phyloP scores from a whole-genome alignment of 1,140 invertebrate genomes.

The Penaeus vannamei region DNA sequence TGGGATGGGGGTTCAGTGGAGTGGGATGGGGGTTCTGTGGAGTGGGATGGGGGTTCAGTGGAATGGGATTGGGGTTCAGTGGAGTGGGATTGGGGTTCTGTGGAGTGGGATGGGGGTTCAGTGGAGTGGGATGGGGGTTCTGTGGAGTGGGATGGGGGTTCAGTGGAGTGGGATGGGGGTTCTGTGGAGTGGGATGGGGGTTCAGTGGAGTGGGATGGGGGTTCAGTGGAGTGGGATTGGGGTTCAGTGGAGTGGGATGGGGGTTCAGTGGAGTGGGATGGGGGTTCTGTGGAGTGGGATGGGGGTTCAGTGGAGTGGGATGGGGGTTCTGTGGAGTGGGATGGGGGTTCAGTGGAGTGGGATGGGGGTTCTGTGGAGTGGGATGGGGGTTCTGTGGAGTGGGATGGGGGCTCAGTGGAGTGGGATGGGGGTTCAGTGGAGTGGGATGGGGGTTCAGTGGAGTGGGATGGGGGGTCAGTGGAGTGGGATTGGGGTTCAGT shows the following conservation, averaged over 20 bases:
- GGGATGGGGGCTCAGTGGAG: neutral
- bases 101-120: neutral
- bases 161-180: slow-evolving; percentile 63
- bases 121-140: neutral
- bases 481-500: neutral
- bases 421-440: neutral
- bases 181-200: neutral
- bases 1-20: neutral
- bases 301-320: neutral
- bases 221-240: neutral
- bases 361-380: slow-evolving; percentile 77
- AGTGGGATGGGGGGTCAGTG: slow-evolving; percentile 77
- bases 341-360: neutral
- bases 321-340: neutral
- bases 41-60: slow-evolving; percentile 83
- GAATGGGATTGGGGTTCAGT: neutral
- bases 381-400: neutral
- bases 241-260: neutral
- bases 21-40: too few relatives aligned
- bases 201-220: neutral
- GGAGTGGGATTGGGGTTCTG: neutral
- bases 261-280: slow-evolving; percentile 77
- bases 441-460: neutral
- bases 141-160: slow-evolving; percentile 76
- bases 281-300: neutral